These are phyloP conservation scores for Drosophila willistoni DNA, from an alignment of 1,140 invertebrate genomes.

Conservation along the genomic window DNA sequence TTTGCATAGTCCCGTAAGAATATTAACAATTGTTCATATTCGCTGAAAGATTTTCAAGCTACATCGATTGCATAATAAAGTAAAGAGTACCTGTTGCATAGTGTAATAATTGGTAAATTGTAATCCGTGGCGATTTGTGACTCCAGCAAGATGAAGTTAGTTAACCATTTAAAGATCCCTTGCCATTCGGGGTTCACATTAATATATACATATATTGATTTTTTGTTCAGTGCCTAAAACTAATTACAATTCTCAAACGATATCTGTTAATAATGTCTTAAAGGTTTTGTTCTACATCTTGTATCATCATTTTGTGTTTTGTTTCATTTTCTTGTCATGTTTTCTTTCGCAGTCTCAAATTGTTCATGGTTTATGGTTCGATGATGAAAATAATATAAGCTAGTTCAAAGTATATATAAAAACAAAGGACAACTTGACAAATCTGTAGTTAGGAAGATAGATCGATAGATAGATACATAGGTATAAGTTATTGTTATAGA, in stretches of 20 bases:
- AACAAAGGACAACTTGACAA: slow-evolving; percentile 18
- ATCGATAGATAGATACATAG: not conserved
- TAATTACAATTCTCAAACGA: slow-evolving; percentile 38
- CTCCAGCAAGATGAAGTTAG: no score
- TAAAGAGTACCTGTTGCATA: not conserved
- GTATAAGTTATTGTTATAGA: slow-evolving; percentile 1
- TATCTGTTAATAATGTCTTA: slow-evolving; percentile 23
- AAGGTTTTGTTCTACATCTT: slow-evolving; percentile 36
- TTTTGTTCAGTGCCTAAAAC: slow-evolving; percentile 54
- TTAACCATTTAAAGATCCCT: no score
- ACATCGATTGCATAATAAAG: not conserved
- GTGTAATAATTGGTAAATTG: not conserved
- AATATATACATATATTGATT: slow-evolving; percentile 47
- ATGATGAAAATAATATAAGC: slow-evolving; percentile 23
- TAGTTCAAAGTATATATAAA: slow-evolving; percentile 19
- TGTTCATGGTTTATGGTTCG: slow-evolving; percentile 69
- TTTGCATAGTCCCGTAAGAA: no score
- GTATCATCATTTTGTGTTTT: slow-evolving; percentile 43
- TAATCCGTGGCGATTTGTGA: not conserved
- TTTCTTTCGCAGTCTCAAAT: slow-evolving; percentile 76
- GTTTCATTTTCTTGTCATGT: slow-evolving; percentile 36
- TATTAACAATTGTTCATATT: no score
- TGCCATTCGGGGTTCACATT: slow-evolving; percentile 1
- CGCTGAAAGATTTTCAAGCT: no score
- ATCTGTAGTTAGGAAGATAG: slow-evolving; percentile 19